A percentile compares a stretch with the other conserved stretches of the same genome.
These are phyloP conservation scores for Polyommatus iphigenia DNA, from an alignment of 2,888 invertebrate species.

Conservation along the genomic window DNA sequence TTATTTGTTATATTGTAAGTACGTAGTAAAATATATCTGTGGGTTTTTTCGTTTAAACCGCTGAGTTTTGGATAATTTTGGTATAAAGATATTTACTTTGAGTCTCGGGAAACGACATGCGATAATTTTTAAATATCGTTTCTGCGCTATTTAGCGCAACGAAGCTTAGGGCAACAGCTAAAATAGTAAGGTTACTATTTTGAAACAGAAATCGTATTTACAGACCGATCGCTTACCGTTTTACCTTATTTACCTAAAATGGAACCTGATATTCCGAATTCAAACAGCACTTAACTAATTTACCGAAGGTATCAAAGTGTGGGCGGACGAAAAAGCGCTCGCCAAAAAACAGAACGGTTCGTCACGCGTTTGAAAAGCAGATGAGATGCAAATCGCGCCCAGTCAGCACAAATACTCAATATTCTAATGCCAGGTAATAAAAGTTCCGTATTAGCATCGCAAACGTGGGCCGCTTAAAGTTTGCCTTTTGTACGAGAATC, in stretches of 20 bases:
- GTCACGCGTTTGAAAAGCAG: constrained; percentile 35
- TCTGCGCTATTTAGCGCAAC: too few relatives aligned
- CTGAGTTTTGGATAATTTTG: too few relatives aligned
- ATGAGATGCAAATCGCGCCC: constrained; percentile 46
- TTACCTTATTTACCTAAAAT: not conserved
- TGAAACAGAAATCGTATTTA: not conserved
- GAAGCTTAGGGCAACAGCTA: not conserved
- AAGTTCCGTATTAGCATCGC: constrained; percentile 36
- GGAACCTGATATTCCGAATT: not conserved
- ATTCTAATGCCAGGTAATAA: constrained; percentile 36
- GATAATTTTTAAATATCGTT: too few relatives aligned
- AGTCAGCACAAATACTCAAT: constrained; percentile 36
- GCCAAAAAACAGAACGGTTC: constrained; percentile 29
- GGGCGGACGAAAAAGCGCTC: constrained; percentile 20
- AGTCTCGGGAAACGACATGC: too few relatives aligned
- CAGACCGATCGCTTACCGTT: not conserved
- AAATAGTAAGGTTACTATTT: not conserved
- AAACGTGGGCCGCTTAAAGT: constrained; percentile 33
- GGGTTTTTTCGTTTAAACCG: too few relatives aligned
- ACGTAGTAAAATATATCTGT: too few relatives aligned
- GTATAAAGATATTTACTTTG: too few relatives aligned
- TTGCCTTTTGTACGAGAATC: constrained; percentile 5
- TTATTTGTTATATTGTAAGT: too few relatives aligned
- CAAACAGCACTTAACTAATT: not conserved
- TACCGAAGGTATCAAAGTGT: constrained; percentile 6